phyloP scores from a whole-genome alignment of 2,113 vertebrate species.

The Brachypteracias leptosomus region DNA sequence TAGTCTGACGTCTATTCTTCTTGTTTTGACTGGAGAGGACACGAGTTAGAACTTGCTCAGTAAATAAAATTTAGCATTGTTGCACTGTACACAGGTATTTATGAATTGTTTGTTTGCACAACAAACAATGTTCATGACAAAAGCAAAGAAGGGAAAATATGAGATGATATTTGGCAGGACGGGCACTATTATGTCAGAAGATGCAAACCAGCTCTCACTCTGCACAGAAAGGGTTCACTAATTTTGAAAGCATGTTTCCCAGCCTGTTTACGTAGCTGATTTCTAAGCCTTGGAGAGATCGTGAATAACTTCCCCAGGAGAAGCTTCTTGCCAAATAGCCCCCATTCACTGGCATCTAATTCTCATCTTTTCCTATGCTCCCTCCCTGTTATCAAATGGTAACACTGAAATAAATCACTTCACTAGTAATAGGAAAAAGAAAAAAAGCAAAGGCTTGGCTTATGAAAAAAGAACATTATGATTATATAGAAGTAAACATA shows the following conservation, averaged over 20 bases:
- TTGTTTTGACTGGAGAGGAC: slow-evolving; percentile 53
- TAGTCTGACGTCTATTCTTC: slow-evolving; percentile 22
- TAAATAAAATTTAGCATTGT: slow-evolving; percentile 20
- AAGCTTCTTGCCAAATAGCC: not conserved
- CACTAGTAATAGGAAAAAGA: not conserved
- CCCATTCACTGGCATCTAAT: not conserved
- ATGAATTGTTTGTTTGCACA: not conserved
- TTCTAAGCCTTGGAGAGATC: not conserved
- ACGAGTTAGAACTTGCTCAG: not conserved
- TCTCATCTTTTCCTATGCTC: not conserved
- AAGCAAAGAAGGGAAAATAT: not conserved
- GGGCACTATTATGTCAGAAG: not conserved
- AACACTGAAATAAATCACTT: not conserved
- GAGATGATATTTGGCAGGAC: not conserved
- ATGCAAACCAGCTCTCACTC: not conserved
- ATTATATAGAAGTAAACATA: not conserved
- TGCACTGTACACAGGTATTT: not conserved
- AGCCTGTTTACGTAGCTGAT: not conserved
- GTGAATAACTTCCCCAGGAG: not conserved
- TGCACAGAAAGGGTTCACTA: not conserved
- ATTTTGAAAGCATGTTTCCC: not conserved
- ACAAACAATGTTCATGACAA: not conserved
- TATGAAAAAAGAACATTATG: not conserved
- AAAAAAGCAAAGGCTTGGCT: not conserved
- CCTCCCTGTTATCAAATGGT: not conserved